These are phyloP conservation scores for Agrypnia vestita DNA, from an alignment of 1,140 invertebrate species.

Conservation along the genomic window DNA sequence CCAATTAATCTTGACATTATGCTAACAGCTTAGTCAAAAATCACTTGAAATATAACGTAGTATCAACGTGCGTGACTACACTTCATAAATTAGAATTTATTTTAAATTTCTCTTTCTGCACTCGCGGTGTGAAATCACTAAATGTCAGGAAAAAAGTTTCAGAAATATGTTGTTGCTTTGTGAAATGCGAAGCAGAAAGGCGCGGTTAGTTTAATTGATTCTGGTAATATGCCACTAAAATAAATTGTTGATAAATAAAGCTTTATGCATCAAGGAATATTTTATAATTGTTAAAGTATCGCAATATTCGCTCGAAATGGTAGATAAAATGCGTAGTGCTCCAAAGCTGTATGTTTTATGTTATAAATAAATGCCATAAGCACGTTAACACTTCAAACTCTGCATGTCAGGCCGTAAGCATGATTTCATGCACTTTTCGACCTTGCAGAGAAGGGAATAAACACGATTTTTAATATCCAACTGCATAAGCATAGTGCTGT, in stretches of 20 bases:
- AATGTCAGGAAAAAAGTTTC: conserved; percentile 3
- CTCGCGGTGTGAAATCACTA: conserved; percentile 16
- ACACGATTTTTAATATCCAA: too few relatives aligned
- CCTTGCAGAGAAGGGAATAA: too few relatives aligned
- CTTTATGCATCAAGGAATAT: too few relatives aligned
- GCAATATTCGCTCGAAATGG: neutral
- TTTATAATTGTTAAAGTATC: neutral
- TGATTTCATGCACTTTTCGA: too few relatives aligned
- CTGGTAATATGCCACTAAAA: neutral
- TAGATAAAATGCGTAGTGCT: neutral
- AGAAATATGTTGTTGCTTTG: neutral
- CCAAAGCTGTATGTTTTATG: too few relatives aligned
- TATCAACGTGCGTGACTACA: conserved; percentile 30
- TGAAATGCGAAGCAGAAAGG: neutral
- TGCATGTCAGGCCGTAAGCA: too few relatives aligned
- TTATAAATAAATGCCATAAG: too few relatives aligned
- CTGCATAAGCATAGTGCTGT: too few relatives aligned
- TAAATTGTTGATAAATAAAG: neutral
- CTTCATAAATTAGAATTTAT: conserved; percentile 20
- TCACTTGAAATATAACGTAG: neutral
- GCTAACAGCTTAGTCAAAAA: neutral
- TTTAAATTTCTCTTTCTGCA: conserved; percentile 25
- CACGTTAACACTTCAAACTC: too few relatives aligned
- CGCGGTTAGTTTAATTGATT: neutral
- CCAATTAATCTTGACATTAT: neutral